These are phyloP conservation scores for Patiria pectinifera DNA, from an alignment of 53 echinoderm and acorn worm genomes.

Conservation along the genomic window DNA sequence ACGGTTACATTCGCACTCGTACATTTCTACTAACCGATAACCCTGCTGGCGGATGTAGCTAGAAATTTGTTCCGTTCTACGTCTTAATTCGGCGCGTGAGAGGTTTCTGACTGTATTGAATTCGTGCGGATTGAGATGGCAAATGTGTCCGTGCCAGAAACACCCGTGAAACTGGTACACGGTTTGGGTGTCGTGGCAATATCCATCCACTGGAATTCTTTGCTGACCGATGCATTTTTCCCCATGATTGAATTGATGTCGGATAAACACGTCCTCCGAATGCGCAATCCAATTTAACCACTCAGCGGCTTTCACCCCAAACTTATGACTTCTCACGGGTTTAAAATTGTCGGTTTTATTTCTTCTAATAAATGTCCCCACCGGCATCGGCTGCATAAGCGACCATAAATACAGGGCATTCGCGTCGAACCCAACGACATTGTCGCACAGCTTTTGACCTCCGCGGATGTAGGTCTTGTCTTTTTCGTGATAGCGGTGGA, in stretches of 20 bases:
- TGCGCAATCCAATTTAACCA: constrained; percentile 52
- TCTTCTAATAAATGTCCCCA: constrained; percentile 46
- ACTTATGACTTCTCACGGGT: constrained; percentile 7
- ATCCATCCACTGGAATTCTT: constrained; percentile 66
- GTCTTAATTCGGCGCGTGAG: background rate
- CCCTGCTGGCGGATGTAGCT: constrained; percentile 35
- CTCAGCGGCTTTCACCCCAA: constrained; percentile 25
- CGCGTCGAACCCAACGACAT: constrained; percentile 67
- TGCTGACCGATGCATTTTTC: constrained; percentile 57
- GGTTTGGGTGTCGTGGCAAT: constrained; percentile 49
- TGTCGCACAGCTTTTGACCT: constrained; percentile 42
- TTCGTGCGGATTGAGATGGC: constrained; percentile 2
- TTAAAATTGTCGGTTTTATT: constrained; percentile 40
- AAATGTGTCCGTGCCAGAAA: constrained; percentile 63
- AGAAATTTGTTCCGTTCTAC: constrained; percentile 16
- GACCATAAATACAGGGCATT: constrained; percentile 80
- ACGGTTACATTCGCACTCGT: constrained; percentile 49
- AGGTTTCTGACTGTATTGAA: constrained; percentile 15
- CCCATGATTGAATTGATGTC: constrained; percentile 42
- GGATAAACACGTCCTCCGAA: background rate
- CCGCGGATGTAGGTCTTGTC: constrained; percentile 45
- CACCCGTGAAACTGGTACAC: constrained; percentile 74
- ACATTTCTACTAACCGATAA: constrained; percentile 54
- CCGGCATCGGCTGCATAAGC: constrained; percentile 74
- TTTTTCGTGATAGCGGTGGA: constrained; percentile 69